These are phyloP conservation scores for Eupristina koningsbergeri DNA, from an alignment of 1,140 invertebrate genomes.

Conservation along the genomic window DNA sequence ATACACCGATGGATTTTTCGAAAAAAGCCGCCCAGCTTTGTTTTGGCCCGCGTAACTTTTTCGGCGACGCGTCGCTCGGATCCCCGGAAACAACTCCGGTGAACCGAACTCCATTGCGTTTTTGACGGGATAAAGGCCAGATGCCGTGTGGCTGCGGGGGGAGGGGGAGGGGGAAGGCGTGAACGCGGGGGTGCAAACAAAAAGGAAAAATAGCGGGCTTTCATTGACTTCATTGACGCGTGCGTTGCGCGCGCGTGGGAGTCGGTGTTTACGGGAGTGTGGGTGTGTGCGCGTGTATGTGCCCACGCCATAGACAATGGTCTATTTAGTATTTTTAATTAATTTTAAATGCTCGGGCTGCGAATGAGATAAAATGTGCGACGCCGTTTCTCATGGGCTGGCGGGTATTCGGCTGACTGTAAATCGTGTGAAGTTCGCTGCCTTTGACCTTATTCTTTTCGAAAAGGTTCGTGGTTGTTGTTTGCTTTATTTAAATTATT, in stretches of 20 bases:
- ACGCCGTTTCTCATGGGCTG: background rate
- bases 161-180: background rate
- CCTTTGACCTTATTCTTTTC: background rate
- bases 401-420: constrained; percentile 21
- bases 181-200: background rate
- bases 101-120: constrained; percentile 4
- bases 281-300: background rate
- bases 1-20: background rate
- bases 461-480: background rate
- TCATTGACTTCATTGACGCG: background rate
- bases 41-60: constrained; percentile 4
- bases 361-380: constrained; percentile 27
- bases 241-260: background rate
- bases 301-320: constrained; percentile 1
- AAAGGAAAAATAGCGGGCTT: constrained; percentile 1
- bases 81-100: background rate
- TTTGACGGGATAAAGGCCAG: constrained; percentile 28
- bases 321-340: constrained; percentile 44
- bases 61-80: background rate
- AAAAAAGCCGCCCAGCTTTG: background rate
- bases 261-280: too few relatives aligned
- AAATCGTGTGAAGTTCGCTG: background rate
- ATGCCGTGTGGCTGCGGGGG: background rate
- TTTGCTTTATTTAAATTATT: background rate
- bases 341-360: constrained; percentile 27